Evolutionary conservation across 2,888 invertebrate genomes (phyloP).

Genomic region (Drosophila meridionalis): DNA sequence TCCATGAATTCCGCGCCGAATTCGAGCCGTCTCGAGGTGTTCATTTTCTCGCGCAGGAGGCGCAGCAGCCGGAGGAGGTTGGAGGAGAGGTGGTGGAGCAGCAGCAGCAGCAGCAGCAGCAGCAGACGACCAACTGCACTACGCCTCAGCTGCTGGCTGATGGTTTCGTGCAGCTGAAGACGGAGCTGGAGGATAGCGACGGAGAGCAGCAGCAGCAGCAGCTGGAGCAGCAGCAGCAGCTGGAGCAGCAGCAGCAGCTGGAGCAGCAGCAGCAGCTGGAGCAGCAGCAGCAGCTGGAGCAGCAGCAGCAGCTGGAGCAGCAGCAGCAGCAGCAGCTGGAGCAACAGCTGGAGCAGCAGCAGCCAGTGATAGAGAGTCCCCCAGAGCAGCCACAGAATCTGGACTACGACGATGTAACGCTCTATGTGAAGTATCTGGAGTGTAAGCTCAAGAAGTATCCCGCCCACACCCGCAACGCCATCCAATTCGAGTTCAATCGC

Average conservation of each 20-base stretch:
- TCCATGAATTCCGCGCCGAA: conserved; percentile 8
- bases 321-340: not conserved
- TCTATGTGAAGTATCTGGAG: conserved; percentile 18
- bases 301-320: no score
- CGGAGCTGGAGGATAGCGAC: not conserved
- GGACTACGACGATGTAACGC: conserved; percentile 8
- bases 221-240: no score
- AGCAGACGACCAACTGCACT: not conserved
- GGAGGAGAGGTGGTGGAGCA: not conserved
- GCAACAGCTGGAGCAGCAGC: not conserved
- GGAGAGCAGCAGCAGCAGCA: not conserved
- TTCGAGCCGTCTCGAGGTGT: not conserved
- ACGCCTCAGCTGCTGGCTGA: not conserved
- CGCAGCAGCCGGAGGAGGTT: not conserved
- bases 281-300: no score
- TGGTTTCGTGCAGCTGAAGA: not conserved
- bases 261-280: not conserved
- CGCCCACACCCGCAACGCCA: not conserved
- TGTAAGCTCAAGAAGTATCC: conserved; percentile 27
- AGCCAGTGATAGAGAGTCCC: no score
- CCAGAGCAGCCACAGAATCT: not conserved
- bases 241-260: no score
- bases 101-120: not conserved
- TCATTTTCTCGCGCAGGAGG: not conserved
- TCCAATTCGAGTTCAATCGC: conserved; percentile 31